Percentiles rank a stretch among this genome's conserved stretches.
Conservation (phyloP, 2,113 vertebrate species). For the Meles meles region DNA sequence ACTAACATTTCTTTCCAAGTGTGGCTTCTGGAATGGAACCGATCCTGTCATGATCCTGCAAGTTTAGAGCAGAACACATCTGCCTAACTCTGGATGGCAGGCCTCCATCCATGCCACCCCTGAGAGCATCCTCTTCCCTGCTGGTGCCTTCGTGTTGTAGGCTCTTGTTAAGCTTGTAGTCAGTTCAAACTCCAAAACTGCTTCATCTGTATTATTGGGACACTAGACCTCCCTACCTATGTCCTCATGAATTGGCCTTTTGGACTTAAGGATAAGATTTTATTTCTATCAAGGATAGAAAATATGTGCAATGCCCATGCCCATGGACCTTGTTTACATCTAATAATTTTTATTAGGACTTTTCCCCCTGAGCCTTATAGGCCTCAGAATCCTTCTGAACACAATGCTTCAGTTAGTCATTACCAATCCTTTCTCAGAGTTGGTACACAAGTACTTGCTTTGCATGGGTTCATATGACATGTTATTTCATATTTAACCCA, state of each 20-base stretch:
- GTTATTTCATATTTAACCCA: conserved; percentile 14
- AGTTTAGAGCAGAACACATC: background rate
- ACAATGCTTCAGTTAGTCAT: background rate
- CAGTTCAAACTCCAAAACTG: background rate
- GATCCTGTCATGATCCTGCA: background rate
- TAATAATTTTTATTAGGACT: background rate
- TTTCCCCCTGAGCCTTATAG: background rate
- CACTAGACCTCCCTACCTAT: background rate
- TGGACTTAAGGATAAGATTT: background rate
- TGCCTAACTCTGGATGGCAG: background rate
- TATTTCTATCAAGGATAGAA: background rate
- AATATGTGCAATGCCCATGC: background rate
- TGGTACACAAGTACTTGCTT: background rate
- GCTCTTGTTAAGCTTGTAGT: background rate
- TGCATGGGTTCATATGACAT: background rate
- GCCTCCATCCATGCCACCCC: background rate
- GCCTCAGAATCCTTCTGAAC: background rate
- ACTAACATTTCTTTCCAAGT: background rate
- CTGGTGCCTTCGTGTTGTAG: background rate
- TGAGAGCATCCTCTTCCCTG: background rate
- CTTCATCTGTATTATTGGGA: background rate
- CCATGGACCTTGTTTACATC: background rate
- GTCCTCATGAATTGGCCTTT: background rate
- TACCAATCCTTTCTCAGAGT: background rate
- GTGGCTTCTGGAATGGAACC: background rate